Conservation (phyloP, 1,140 invertebrate genomes). For the Pseudomyrmex flavicornis region DNA sequence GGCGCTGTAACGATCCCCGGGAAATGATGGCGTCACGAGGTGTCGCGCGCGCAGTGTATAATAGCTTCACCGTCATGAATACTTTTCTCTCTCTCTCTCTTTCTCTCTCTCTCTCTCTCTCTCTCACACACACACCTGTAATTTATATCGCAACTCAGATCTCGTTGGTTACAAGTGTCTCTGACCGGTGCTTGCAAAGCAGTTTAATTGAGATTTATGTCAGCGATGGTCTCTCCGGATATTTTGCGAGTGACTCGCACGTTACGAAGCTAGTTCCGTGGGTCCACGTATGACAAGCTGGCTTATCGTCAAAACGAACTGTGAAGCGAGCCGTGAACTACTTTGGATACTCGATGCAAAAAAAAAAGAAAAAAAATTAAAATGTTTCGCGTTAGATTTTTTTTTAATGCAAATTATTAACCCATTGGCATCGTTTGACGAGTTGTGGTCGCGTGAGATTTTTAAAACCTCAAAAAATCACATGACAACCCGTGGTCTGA, state of each 20-base stretch:
- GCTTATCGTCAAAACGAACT: neutral
- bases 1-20: conserved; percentile 23
- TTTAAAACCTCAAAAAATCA: too few relatives aligned
- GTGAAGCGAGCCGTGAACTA: neutral
- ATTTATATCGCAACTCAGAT: conserved; percentile 21
- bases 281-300: too few relatives aligned
- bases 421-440: too few relatives aligned
- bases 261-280: too few relatives aligned
- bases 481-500: too few relatives aligned
- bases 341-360: neutral
- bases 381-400: too few relatives aligned
- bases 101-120: neutral
- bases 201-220: conserved; percentile 53
- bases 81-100: neutral
- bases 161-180: conserved; percentile 37
- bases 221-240: conserved; percentile 27
- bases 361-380: neutral
- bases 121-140: neutral
- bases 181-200: conserved; percentile 13
- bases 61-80: conserved; percentile 14
- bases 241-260: conserved; percentile 26
- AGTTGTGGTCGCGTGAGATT: too few relatives aligned
- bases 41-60: conserved; percentile 8
- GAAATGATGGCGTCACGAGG: conserved; percentile 45
- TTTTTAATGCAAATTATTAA: too few relatives aligned